Evolutionary conservation across 30 jellyfish, hydroid and myxozoan species (phyloP).

Genomic region (Aurelia sp.): DNA sequence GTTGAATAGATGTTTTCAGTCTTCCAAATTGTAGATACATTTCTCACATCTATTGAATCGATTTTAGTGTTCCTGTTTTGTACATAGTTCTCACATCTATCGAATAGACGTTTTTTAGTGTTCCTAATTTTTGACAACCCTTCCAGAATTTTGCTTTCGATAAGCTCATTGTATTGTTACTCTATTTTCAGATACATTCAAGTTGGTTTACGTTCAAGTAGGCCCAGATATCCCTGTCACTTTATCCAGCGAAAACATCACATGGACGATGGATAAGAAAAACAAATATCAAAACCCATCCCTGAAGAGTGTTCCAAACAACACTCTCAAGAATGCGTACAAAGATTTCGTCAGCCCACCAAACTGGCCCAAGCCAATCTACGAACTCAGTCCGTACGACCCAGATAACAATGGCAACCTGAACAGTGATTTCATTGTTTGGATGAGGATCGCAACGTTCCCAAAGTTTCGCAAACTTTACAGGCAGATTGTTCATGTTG

Average conservation of each 20-base stretch:
- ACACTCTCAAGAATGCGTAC: conserved; percentile 63
- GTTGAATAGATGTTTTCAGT: no score
- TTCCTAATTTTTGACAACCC: no score
- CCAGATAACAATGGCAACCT: conserved; percentile 75
- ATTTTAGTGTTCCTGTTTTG: no score
- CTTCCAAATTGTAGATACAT: no score
- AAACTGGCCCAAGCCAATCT: conserved; percentile 75
- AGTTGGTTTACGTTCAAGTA: conserved; percentile 40
- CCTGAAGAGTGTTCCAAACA: conserved; percentile 14
- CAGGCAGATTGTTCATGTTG: conserved; percentile 66
- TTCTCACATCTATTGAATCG: no score
- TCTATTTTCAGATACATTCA: conserved; percentile 67
- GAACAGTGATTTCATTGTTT: conserved; percentile 90
- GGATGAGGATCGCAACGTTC: conserved; percentile 98
- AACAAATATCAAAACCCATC: conserved; percentile 93
- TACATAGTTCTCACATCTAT: no score
- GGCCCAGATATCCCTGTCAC: conserved; percentile 70
- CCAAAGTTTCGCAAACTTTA: conserved; percentile 94
- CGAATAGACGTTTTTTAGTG: no score
- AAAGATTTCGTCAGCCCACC: conserved; percentile 75
- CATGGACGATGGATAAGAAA: conserved; percentile 92
- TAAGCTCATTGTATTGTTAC: not conserved
- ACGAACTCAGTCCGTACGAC: conserved; percentile 79
- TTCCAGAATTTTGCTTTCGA: no score
- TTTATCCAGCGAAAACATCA: conserved; percentile 59